These are phyloP conservation scores for Amblyteles armatorius DNA, from an alignment of 2,888 invertebrate species.

Conservation along the genomic window DNA sequence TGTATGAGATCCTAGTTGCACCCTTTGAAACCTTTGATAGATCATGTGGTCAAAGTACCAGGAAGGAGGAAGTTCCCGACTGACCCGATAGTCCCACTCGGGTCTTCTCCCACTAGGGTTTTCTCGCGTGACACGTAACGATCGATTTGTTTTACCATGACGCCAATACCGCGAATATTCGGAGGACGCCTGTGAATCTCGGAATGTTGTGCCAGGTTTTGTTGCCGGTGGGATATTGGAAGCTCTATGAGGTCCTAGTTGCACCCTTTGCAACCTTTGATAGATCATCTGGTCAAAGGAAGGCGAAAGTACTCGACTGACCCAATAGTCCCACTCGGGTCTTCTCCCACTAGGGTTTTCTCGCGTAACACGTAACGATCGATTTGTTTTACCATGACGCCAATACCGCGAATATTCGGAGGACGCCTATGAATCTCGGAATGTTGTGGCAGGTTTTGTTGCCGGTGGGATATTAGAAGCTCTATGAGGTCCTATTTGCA, in stretches of 20 bases:
- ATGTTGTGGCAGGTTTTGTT: slow-evolving; percentile 21
- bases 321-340: no score
- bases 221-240: slow-evolving; percentile 11
- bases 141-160: not conserved
- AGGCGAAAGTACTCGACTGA: no score
- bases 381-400: not conserved
- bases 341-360: no score
- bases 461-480: not conserved
- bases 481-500: slow-evolving; percentile 16
- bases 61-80: no score
- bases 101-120: no score
- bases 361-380: not conserved
- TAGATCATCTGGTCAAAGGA: no score
- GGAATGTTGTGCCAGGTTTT: slow-evolving; percentile 18
- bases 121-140: not conserved
- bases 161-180: not conserved
- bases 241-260: slow-evolving; percentile 2
- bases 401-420: not conserved
- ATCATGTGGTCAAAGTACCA: no score
- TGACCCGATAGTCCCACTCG: no score
- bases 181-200: slow-evolving; percentile 22
- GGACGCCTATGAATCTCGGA: slow-evolving; percentile 26
- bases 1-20: no score
- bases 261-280: no score
- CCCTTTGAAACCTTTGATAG: no score